These are phyloP conservation scores for Tenthredo mesomela DNA, from an alignment of 2,888 invertebrate species.

Conservation along the genomic window DNA sequence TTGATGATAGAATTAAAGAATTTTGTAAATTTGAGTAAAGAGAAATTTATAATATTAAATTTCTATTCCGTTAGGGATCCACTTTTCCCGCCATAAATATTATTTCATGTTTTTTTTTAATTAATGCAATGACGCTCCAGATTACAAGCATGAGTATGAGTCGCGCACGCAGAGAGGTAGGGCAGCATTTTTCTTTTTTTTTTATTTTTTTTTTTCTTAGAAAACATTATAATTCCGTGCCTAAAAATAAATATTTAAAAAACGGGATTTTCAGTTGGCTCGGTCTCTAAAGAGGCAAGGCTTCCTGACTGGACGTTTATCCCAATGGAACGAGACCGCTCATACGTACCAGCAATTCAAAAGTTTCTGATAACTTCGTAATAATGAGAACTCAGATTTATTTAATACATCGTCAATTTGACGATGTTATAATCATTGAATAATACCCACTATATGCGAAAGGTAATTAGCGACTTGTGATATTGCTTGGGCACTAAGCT, in stretches of 20 bases:
- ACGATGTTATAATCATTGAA: neutral
- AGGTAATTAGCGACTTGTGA: neutral
- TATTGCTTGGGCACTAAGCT: neutral
- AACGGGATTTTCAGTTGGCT: slow-evolving; percentile 72
- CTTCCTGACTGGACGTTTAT: slow-evolving; percentile 47
- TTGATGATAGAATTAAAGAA: neutral
- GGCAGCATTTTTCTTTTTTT: slow-evolving; percentile 65
- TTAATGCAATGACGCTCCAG: slow-evolving; percentile 65
- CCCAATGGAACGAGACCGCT: slow-evolving; percentile 43
- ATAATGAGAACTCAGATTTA: neutral
- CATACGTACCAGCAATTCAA: slow-evolving; percentile 14
- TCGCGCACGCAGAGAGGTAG: slow-evolving; percentile 75
- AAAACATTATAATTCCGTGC: slow-evolving; percentile 75
- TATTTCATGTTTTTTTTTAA: neutral
- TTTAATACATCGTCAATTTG: too few relatives aligned
- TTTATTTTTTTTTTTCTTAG: neutral
- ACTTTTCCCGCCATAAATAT: slow-evolving; percentile 37
- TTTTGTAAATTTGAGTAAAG: neutral
- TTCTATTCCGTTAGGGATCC: neutral
- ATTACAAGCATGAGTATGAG: slow-evolving; percentile 63
- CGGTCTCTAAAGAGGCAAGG: slow-evolving; percentile 69
- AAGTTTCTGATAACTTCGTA: slow-evolving; percentile 13
- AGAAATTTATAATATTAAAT: neutral
- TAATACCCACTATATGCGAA: neutral
- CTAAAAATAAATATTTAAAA: slow-evolving; percentile 74